Base-by-base conservation (phyloP, 1,140 invertebrate species). In the Rhizoglyphus robini region DNA sequence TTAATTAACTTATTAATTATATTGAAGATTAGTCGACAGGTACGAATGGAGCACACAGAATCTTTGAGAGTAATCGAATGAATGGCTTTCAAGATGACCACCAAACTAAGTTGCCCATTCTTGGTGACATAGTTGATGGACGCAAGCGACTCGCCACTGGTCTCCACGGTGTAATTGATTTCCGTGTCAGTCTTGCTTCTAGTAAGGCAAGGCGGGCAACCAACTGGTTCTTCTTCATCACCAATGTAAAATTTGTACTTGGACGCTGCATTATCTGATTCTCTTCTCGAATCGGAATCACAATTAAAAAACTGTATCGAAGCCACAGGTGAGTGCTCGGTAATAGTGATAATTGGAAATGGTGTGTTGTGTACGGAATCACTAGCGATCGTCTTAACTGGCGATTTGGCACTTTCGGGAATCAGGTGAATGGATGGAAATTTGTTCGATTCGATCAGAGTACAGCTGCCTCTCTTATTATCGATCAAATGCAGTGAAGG, bases 331-430 rank as follows among this genome's bases (percentile, higher is more conserved):
- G 89, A 93, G 73, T 96, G 90, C 74, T 94, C 90, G 0, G 93
- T 96, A 0, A 96, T 90, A 1, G 91, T 96, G 49, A 96, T 96
- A 61, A 96, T 94, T 0, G 92, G 93, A 78, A 93, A 93, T 46
- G 84, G 79, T 0, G 80, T 67, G 54, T 66, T 69, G 38, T 68
- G 65, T 29, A 63, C 68, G 30, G 65, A 64, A 65, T 67, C 59
- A 46, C 61, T 41, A 8, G 36, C 68, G 30, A 63, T 38, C 15
- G 65, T 51, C 65, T 70, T 68, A 25, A 60, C 62, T 3, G 64
- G 18, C 36, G 36, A 41, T 41, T 41, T 41, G 8, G 36, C 15
- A 3, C 3, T 3, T 18, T 65, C 51, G 1, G 30, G 49, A 27
- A 32, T 30, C 25, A 36, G 47, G 18, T 57, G 27, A 23, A 36